Conservation (phyloP, 2,797 vertebrate species). For the Linurgus olivaceus region DNA sequence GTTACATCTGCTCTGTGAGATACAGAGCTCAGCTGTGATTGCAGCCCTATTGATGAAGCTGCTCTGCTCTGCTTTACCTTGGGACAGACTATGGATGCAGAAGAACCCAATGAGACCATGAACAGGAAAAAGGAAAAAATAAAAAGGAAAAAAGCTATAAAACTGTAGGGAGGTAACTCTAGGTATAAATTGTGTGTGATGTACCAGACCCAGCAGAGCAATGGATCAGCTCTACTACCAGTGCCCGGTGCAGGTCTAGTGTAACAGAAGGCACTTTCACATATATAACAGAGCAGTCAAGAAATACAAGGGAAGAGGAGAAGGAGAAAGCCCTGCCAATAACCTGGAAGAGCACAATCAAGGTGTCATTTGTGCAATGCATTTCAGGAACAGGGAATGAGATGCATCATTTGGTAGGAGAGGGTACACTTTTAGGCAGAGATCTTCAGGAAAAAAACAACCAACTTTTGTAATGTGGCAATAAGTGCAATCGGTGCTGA, state of each 20-base stretch:
- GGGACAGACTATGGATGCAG: not conserved
- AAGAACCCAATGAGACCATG: not conserved
- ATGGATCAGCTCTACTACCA: not conserved
- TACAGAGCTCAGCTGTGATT: not conserved
- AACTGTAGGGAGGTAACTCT: not conserved
- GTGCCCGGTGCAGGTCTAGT: not conserved
- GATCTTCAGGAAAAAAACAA: not conserved
- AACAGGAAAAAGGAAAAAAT: not conserved
- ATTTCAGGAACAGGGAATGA: not conserved
- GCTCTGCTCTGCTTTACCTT: not conserved
- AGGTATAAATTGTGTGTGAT: not conserved
- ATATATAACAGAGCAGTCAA: not conserved
- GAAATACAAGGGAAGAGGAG: not conserved
- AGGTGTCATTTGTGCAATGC: not conserved
- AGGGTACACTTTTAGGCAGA: not conserved
- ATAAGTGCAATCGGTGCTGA: not conserved
- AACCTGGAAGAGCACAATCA: not conserved
- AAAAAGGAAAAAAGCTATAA: not conserved
- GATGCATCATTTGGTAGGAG: not conserved
- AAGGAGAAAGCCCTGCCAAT: not conserved
- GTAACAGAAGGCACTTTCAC: not conserved
- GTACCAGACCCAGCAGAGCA: not conserved
- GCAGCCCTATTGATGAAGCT: not conserved
- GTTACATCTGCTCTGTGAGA: rapidly evolving
- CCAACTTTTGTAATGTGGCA: not conserved